Base-by-base conservation (phyloP, 2,113 vertebrate species). In the Numenius arquata region DNA sequence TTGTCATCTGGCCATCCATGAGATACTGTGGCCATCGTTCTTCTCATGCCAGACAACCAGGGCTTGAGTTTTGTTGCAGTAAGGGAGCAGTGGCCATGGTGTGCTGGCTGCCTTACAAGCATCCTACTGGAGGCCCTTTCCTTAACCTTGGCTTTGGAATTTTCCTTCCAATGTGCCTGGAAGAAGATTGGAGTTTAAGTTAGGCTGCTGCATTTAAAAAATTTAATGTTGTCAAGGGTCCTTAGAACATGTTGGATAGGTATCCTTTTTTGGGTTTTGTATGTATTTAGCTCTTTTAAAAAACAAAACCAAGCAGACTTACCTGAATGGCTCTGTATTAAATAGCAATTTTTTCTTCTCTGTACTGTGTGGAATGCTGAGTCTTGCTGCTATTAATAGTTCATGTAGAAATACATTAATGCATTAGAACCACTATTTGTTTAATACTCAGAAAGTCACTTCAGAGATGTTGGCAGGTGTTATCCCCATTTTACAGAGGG, bases 1-100 rank as follows among this genome's bases (percentile, higher is more conserved):
- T n/a, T 78, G 50, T 77, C 25, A n/a, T 58, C 65, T 65, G 43
- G 29, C 43, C 10, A 30, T 40, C 38, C 29, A 5, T 61, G 45
- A 73, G 48, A 45, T 68, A 50, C 48, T 41, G 23, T 25, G 20
- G 27, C 61, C 16, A 7, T 73, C 3, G 1, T 83, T 89, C 40
- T 70, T 9, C 27, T 55, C 17, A 7, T 22, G 45, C 53, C 22
- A 59, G 40, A 26, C 61, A 82, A 9, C 9, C 11, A 34, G 65
- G 76, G 17, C 53, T 67, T 1, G 10, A 58, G 22, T 58, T 72
- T 22, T 81, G 34, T 30, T 81, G 36, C 58, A 56, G 22, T 45
- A 38, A 52, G 22, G 23, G 22, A 70, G 38, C 26, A 48, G 58
- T 38, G 38, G 11, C 29, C 0, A 0, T 61, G 30, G 15, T 74